Evolutionary conservation across 2,888 invertebrate genomes (phyloP), one percentile per base, ranked within the genome.

Genomic region (Dicranocentrus wangi): DNA sequence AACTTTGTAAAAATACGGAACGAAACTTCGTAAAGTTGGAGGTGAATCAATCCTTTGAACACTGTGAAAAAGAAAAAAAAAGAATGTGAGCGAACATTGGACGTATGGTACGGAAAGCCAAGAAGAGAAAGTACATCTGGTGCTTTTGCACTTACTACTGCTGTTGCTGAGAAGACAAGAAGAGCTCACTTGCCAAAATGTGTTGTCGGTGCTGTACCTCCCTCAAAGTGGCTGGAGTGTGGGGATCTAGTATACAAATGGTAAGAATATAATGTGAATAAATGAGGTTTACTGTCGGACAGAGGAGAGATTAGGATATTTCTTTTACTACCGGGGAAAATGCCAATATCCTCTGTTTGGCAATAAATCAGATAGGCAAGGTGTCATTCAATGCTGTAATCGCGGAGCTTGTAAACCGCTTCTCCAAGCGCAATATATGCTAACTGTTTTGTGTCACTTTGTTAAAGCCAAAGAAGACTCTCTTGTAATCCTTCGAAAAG

Each of bases 201-300:
- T 81, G 81, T 53, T 81, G 81, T 58, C 75, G 75, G 19, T 82
- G 77, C 51, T 82, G 82, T 69, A 82, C 82, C 28, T 72, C 82
- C 8, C 66, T 82, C 17, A 77, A 78, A 58, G 77, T 77, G 1
- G 82, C 82, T 39, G 82, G 76, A 65, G 47, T 72, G 13, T 82
- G 82, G 82, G 82, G 82, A 72, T 58, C 82, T 68, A 71, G 66
- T 17, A 82, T 82, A 42, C 82, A 78, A 68, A 82, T 82, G 66
- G 82, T 82, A 70, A 81, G 60, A 17, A 47, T 58, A n/a, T 27
- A 28, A 60, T 28, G n/a, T 28, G 23, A 42, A 53, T 53, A 7
- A 53, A 7, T 28, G 60, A 2, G 25, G 17, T 19, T 28, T 28
- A 2, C 2, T 21, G 21, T 21, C 53, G 2, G 53, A 53, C 17